Evolutionary conservation across 1,140 invertebrate genomes (phyloP).

Genomic region (Anastrepha obliqua): DNA sequence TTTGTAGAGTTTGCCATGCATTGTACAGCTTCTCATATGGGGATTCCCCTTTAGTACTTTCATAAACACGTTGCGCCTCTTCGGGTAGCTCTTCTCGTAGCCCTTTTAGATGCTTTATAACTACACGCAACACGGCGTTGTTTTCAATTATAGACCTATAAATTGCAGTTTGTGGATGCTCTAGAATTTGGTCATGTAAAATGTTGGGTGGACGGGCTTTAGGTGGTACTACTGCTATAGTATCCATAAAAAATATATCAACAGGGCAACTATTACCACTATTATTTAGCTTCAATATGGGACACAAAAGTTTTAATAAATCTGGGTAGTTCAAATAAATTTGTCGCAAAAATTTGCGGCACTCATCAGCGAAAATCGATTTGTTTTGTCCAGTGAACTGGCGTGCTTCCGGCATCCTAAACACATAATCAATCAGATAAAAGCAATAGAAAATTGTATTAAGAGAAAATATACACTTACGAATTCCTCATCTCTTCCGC

Average conservation of each 20-base stretch:
- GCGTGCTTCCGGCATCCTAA: conserved; percentile 53
- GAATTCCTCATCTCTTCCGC: conserved; percentile 72
- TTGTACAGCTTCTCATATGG: conserved; percentile 84
- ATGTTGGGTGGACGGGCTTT: conserved; percentile 87
- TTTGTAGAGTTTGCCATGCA: conserved; percentile 84
- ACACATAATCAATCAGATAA: conserved; percentile 58
- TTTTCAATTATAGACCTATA: conserved; percentile 83
- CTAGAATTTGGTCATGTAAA: conserved; percentile 82
- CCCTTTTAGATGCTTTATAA: conserved; percentile 78
- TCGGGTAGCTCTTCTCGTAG: conserved; percentile 73
- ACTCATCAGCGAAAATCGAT: conserved; percentile 77
- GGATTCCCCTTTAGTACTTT: conserved; percentile 78
- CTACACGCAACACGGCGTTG: conserved; percentile 79
- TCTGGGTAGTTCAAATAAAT: conserved; percentile 87
- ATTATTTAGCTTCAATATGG: conserved; percentile 79
- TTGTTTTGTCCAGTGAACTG: conserved; percentile 65
- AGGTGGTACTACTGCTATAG: conserved; percentile 90
- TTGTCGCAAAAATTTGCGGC: conserved; percentile 82
- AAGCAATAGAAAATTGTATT: neutral
- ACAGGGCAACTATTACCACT: conserved; percentile 78
- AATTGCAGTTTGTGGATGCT: conserved; percentile 87
- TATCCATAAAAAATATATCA: conserved; percentile 92
- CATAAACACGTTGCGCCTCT: conserved; percentile 76
- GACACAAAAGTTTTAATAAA: conserved; percentile 83
- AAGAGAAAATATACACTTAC: conserved; percentile 55